phyloP scores from a whole-genome alignment of 2,888 invertebrate genomes.

The Ennomos fuscantarius region DNA sequence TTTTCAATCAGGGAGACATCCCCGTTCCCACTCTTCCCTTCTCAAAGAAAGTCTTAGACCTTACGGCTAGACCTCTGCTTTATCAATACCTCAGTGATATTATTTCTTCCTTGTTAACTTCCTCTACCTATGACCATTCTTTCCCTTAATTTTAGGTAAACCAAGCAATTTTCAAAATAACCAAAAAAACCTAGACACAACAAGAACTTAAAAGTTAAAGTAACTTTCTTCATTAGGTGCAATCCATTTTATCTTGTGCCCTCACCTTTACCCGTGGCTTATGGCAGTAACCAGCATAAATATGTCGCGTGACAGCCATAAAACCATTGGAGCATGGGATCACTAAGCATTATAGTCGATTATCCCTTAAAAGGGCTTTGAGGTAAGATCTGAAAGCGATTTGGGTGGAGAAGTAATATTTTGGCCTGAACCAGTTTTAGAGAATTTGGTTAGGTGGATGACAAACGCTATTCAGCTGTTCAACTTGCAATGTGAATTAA shows the following conservation, averaged over 20 bases:
- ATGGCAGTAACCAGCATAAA: constrained; percentile 53
- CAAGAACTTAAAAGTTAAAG: constrained; percentile 3
- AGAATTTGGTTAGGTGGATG: no score
- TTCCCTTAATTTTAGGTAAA: neutral
- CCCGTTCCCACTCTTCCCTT: no score
- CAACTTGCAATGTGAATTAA: no score
- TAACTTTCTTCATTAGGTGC: constrained; percentile 14
- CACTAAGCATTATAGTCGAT: constrained; percentile 66
- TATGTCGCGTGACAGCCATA: constrained; percentile 64
- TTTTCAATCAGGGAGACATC: no score
- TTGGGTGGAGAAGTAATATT: constrained; percentile 1
- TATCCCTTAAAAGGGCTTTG: constrained; percentile 48
- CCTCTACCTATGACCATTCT: neutral
- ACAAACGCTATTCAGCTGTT: no score
- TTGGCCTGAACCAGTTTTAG: no score
- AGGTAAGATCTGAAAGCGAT: constrained; percentile 46
- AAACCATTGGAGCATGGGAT: constrained; percentile 61
- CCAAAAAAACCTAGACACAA: constrained; percentile 4
- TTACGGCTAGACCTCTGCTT: no score
- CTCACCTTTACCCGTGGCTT: constrained; percentile 35
- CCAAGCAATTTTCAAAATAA: constrained; percentile 4
- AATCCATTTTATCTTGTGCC: constrained; percentile 5
- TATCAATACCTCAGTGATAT: no score
- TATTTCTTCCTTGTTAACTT: neutral
- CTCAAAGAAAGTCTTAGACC: no score